Base-by-base conservation (phyloP, 1,140 invertebrate species). In the Bacillus rossius region DNA sequence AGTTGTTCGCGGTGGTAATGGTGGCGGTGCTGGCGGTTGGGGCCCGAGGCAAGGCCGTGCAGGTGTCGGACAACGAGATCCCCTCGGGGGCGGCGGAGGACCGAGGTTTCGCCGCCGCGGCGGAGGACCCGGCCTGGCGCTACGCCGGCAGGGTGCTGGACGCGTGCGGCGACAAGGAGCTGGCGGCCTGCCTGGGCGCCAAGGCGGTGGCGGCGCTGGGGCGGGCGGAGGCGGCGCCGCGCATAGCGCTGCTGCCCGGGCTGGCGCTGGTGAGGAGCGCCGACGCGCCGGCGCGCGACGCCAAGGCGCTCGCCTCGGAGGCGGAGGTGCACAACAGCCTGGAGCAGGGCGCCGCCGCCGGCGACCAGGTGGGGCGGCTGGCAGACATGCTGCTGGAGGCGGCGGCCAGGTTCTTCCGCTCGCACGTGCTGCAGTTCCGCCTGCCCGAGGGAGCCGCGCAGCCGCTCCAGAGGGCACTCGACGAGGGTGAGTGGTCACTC, bases 401-500 rank as follows among this genome's bases (percentile, higher is more conserved):
- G 1, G 73, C 69, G 2, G 60, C 76, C 17, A 74, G 78, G 5
- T 84, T 86, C 67, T 64, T 84, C 19, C 71, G 78, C 61, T 77
- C 73, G 22, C 81, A 84, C 70, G 82, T 76, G 59, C 64, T 86
- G 61, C 81, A 83, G 67, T 65, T 86, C 59, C 79, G 79, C 65
- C 60, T 83, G 45, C 77, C 82, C 29, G 69, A 80, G 43, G 75
- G 75, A 58, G 71, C 78, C 10, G 68, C 77, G 19, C 72, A 79
- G 63, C 68, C 73, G 53, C 65, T 83, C 45, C 74, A 79, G 14
- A 77, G 84, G 37, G 75, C 82, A 57, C 66, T 86, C 34, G 76
- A 76, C 67, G 84, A 86, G 81, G 84, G 82, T 84, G 68, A 71
- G 61, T 64, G n/a, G n/a, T n/a, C n/a, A n/a, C n/a, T n/a, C n/a